Percentiles rank a stretch among this genome's conserved stretches.
Conservation (phyloP, 1,140 invertebrate genomes). For the Cydia fagiglandana region DNA sequence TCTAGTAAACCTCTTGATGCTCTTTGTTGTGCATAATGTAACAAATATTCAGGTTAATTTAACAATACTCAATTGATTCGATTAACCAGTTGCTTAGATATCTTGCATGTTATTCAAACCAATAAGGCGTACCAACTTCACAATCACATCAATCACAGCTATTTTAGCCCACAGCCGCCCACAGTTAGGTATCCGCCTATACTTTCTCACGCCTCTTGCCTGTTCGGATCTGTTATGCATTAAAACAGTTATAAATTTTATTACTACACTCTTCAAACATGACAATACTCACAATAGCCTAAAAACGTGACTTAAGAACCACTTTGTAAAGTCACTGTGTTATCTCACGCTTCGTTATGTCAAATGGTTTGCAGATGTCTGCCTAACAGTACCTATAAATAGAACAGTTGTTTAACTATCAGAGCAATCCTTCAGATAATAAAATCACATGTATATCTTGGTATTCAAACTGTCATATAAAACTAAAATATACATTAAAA, state of each 20-base stretch:
- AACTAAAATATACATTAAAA: neutral
- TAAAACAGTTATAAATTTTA: conserved; percentile 22
- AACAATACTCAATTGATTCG: neutral
- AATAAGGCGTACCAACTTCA: conserved; percentile 15
- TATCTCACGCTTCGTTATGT: neutral
- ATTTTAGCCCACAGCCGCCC: conserved; percentile 29
- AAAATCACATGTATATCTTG: no score
- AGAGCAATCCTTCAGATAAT: no score
- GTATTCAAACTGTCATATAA: neutral
- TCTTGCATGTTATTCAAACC: conserved; percentile 2
- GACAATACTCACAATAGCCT: neutral
- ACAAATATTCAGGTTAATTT: neutral
- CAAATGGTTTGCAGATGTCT: conserved; percentile 28
- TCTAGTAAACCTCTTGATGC: no score
- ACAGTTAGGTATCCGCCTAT: conserved; percentile 23
- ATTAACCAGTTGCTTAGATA: neutral
- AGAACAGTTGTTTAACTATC: neutral
- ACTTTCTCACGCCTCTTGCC: conserved; percentile 30
- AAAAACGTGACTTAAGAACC: neutral
- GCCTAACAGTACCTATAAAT: neutral
- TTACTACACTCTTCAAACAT: conserved; percentile 1
- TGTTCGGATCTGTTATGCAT: conserved; percentile 29
- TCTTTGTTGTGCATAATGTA: neutral
- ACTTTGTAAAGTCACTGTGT: neutral
- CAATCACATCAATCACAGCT: conserved; percentile 28